Evolutionary conservation across 2,113 vertebrate species (phyloP), one percentile per base, ranked within the genome.

Genomic region (Lepisosteus oculatus): DNA sequence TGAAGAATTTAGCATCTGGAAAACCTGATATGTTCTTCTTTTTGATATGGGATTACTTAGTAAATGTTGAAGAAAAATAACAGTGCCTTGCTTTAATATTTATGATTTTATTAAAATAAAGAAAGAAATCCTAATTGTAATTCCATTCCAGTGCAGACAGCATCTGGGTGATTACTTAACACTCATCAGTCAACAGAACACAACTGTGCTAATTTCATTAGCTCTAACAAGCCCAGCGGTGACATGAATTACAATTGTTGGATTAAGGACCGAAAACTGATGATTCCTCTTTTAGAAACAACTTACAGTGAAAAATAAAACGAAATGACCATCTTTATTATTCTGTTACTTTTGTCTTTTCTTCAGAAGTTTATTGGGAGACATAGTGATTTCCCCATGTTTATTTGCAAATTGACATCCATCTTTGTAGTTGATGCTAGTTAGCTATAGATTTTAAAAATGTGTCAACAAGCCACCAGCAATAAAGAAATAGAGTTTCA

Each of bases 151-250:
- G 74, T 69, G 56, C 72, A 67, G 62, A 65, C 72, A 61, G 77
- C 80, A 82, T 80, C 78, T 79, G 75, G 74, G 74, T 74, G 77
- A 80, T 82, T 82, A 72, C 77, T 78, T 79, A 79, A 78, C 77
- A 78, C 77, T 82, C 83, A 75, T 76, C 72, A 76, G 67, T 82
- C 80, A 84, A 81, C 69, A 78, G 76, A 79, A 84, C 80, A 79
- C 76, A 77, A 76, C 74, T 73, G 61, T n/a, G 43, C 67, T 81
- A 78, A 82, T 81, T 82, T 84, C 73, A 81, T 82, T 84, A 81
- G 71, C 61, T 17, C 55, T 79, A 82, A 81, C 79, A 82, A 79
- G 80, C 80, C 76, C 70, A 57, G 70, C 57, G 70, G 47, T 67
- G 76, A 51, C 68, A 61, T 77, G 77, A 76, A 82, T 81, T 66